Conservation (phyloP, 2,113 vertebrate genomes). For the Pollachius pollachius region DNA sequence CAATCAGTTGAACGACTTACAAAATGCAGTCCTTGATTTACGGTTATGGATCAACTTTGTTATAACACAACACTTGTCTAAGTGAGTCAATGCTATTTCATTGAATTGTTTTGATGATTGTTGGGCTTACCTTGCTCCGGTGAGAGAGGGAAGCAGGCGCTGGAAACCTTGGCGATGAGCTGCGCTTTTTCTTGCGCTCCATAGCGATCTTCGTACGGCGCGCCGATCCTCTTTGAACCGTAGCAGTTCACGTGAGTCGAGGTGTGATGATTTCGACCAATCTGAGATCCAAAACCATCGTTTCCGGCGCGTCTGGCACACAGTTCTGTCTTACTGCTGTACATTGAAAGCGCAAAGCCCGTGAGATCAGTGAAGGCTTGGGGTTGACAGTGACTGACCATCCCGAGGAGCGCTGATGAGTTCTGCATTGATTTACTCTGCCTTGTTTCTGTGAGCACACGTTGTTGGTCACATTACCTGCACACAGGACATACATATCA, state of each 20-base stretch:
- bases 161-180: conserved; percentile 49
- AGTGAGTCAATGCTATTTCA: not conserved
- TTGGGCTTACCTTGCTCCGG: conserved; percentile 58
- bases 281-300: conserved; percentile 57
- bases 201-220: conserved; percentile 64
- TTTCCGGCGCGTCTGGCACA: conserved; percentile 67
- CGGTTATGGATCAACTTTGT: no score
- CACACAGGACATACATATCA: conserved; percentile 1
- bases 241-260: conserved; percentile 57
- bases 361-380: conserved; percentile 66
- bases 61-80: no score
- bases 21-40: no score
- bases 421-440: conserved; percentile 65
- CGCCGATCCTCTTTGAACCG: conserved; percentile 60
- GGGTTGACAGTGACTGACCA: conserved; percentile 74
- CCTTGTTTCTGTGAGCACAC: conserved; percentile 61
- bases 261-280: conserved; percentile 63
- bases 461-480: conserved; percentile 61
- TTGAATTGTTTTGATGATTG: not conserved
- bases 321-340: conserved; percentile 72
- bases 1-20: no score
- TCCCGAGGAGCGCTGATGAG: conserved; percentile 71
- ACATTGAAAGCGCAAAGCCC: conserved; percentile 66
- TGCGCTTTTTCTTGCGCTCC: conserved; percentile 47
- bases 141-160: conserved; percentile 56